phyloP scores from a whole-genome alignment of 2,797 vertebrate species.

The Caiman crocodilus region DNA sequence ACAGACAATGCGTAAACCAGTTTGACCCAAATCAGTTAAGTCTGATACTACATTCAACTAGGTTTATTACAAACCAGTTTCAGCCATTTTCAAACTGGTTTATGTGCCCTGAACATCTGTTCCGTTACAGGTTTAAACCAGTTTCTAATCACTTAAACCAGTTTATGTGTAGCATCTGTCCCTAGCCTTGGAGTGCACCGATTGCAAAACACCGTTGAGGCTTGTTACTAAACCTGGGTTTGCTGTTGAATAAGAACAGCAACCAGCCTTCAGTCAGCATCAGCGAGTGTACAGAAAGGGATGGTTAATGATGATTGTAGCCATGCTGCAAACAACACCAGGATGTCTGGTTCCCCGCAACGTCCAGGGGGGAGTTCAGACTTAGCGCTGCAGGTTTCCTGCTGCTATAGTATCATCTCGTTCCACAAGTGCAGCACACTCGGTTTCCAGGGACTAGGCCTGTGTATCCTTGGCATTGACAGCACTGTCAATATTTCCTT shows the following conservation, averaged over 20 bases:
- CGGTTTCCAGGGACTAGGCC: not conserved
- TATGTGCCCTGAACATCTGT: too few species aligned
- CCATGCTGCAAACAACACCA: rapidly evolving
- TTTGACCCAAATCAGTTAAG: too few species aligned
- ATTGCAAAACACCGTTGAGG: too few species aligned
- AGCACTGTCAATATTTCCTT: not conserved
- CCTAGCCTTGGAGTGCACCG: too few species aligned
- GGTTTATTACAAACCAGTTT: too few species aligned
- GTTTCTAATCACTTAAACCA: too few species aligned
- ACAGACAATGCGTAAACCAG: not conserved
- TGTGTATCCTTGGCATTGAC: not conserved
- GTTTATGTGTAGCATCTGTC: too few species aligned
- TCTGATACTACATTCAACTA: too few species aligned
- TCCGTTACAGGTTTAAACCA: too few species aligned
- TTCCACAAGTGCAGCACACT: not conserved
- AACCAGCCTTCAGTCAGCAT: not conserved
- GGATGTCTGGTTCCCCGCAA: not conserved
- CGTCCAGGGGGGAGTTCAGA: not conserved
- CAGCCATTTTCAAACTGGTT: too few species aligned
- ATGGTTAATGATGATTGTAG: not conserved
- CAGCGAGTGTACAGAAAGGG: not conserved
- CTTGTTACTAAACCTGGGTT: not conserved
- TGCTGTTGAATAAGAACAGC: not conserved
- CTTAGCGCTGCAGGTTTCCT: not conserved
- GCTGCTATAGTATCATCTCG: not conserved